A percentile compares a stretch with the other conserved stretches of the same genome.
phyloP scores from a whole-genome alignment of 1,140 invertebrate species.

The Antheraea mylitta region DNA sequence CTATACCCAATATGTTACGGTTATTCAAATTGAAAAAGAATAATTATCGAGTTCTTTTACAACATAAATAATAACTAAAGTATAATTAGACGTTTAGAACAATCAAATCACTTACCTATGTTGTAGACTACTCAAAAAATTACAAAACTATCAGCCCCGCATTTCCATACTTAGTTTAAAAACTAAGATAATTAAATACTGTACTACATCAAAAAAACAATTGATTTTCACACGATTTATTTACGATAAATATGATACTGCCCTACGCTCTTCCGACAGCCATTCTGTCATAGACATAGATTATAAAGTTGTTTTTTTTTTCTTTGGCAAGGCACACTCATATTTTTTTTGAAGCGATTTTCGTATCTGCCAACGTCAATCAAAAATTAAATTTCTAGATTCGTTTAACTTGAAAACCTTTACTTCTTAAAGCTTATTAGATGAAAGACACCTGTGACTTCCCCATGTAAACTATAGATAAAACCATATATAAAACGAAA shows the following conservation, averaged over 20 bases:
- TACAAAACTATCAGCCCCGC: conserved; percentile 42
- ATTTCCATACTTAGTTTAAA: conserved; percentile 47
- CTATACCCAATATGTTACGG: conserved; percentile 2
- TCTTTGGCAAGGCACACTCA: not conserved
- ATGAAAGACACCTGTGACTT: too few species aligned
- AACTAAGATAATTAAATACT: conserved; percentile 27
- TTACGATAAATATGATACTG: conserved; percentile 44
- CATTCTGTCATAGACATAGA: conserved; percentile 63
- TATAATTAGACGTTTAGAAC: conserved; percentile 32
- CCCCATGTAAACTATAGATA: too few species aligned
- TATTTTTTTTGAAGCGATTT: not conserved
- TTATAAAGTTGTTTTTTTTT: conserved; percentile 7
- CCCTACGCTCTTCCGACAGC: conserved; percentile 55
- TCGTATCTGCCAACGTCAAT: not conserved
- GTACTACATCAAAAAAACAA: conserved; percentile 42
- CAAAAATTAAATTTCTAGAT: not conserved
- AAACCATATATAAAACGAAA: too few species aligned
- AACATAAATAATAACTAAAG: conserved; percentile 42
- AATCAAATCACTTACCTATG: conserved; percentile 48
- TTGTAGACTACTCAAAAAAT: conserved; percentile 40
- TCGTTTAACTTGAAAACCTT: too few species aligned
- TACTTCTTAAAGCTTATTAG: too few species aligned
- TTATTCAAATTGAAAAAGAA: conserved; percentile 20
- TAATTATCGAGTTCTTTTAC: conserved; percentile 20
- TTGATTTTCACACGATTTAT: conserved; percentile 49